Conservation (phyloP, 2,113 vertebrate genomes). For the Pyxicephalus adspersus region DNA sequence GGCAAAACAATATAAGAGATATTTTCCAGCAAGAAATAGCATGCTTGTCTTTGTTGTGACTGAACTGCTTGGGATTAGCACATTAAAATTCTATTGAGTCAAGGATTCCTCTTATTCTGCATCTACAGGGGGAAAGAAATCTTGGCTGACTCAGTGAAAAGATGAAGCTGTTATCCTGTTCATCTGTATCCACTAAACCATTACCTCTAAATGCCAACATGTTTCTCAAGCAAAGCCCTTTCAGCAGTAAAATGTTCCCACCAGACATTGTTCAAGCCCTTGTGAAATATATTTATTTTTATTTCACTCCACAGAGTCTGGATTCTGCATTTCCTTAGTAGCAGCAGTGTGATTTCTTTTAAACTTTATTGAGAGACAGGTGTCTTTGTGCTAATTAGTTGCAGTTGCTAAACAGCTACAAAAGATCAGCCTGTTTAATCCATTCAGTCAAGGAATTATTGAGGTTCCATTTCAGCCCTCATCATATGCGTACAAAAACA, state of each 20-base stretch:
- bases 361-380: slow-evolving; percentile 69
- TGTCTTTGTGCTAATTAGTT: slow-evolving; percentile 74
- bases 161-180: slow-evolving; percentile 54
- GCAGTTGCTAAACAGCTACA: slow-evolving; percentile 71
- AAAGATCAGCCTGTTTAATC: slow-evolving; percentile 70
- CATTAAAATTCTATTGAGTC: slow-evolving; percentile 48
- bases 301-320: slow-evolving; percentile 64
- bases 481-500: slow-evolving; percentile 73
- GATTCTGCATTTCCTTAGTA: slow-evolving; percentile 69
- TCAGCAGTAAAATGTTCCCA: slow-evolving; percentile 70
- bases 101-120: slow-evolving; percentile 16
- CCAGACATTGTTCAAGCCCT: slow-evolving; percentile 66
- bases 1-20: slow-evolving; percentile 32
- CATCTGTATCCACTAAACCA: slow-evolving; percentile 57
- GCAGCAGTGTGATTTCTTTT: slow-evolving; percentile 67
- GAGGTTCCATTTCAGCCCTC: slow-evolving; percentile 76
- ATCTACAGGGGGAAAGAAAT: slow-evolving; percentile 6
- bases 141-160: slow-evolving; percentile 1
- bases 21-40: slow-evolving; percentile 41
- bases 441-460: slow-evolving; percentile 75
- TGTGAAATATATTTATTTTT: slow-evolving; percentile 69
- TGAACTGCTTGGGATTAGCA: slow-evolving; percentile 41
- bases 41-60: slow-evolving; percentile 47
- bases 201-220: slow-evolving; percentile 57
- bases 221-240: slow-evolving; percentile 67